Conservation (phyloP, 2,797 vertebrate species). For the Enteromius viviparus region DNA sequence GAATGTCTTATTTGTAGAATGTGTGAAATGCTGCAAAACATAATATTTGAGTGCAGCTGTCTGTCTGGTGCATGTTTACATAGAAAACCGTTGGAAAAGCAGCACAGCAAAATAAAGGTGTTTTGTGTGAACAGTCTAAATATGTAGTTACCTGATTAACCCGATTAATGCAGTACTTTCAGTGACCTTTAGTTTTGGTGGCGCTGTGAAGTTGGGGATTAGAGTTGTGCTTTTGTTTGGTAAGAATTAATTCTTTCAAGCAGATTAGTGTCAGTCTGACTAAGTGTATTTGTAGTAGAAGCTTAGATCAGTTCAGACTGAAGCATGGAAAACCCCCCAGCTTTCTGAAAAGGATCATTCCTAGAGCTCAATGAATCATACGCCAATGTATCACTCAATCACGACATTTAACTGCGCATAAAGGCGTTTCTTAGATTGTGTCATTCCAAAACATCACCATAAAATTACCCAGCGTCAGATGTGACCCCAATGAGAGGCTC, state of each 20-base stretch:
- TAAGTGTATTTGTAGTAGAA: slow-evolving; percentile 18
- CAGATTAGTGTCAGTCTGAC: slow-evolving; percentile 31
- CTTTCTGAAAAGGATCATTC: neutral
- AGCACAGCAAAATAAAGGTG: neutral
- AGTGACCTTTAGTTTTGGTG: neutral
- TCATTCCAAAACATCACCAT: slow-evolving; percentile 15
- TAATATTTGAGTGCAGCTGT: neutral
- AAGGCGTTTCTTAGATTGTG: neutral
- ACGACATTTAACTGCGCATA: neutral
- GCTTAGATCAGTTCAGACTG: slow-evolving; percentile 17
- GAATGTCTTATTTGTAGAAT: neutral
- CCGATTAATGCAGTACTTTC: slow-evolving; percentile 29
- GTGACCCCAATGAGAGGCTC: slow-evolving; percentile 28
- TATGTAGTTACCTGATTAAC: slow-evolving; percentile 4
- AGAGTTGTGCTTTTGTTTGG: slow-evolving; percentile 18
- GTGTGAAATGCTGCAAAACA: neutral
- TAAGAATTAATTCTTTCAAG: slow-evolving; percentile 11
- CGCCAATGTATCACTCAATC: neutral
- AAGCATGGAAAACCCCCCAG: slow-evolving; percentile 1
- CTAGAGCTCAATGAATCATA: slow-evolving; percentile 18
- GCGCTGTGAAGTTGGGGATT: neutral
- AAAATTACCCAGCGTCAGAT: slow-evolving; percentile 10
- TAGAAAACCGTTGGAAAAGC: neutral
- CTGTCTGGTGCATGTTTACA: neutral
- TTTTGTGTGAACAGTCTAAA: slow-evolving; percentile 1